These are phyloP conservation scores for Brachyptera putata DNA, from an alignment of 2,888 invertebrate genomes.

Conservation along the genomic window DNA sequence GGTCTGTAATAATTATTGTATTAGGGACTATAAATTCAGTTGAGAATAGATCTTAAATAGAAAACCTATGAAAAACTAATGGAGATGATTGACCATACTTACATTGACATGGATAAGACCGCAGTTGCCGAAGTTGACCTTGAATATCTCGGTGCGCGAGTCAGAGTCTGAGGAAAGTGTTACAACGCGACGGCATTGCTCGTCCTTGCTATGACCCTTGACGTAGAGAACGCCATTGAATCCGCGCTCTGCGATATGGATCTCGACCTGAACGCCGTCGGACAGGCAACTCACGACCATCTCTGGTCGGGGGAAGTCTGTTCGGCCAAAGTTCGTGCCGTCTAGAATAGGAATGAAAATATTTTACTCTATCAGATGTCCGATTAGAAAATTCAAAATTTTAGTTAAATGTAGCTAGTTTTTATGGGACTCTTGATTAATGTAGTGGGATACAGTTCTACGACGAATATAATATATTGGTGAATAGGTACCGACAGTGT, in stretches of 20 bases:
- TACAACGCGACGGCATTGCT: conserved; percentile 78
- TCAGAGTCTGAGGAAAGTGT: conserved; percentile 66
- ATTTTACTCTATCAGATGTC: too few relatives aligned
- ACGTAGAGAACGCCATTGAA: conserved; percentile 91
- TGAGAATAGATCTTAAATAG: too few relatives aligned
- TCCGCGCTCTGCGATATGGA: conserved; percentile 66
- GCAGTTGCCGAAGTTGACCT: conserved; percentile 86
- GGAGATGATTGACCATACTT: too few relatives aligned
- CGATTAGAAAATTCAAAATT: too few relatives aligned
- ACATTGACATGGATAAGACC: conserved; percentile 87
- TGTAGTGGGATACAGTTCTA: too few relatives aligned
- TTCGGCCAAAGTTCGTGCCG: conserved; percentile 55
- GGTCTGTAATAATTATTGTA: too few relatives aligned
- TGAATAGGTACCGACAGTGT: too few relatives aligned
- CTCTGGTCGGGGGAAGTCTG: conserved; percentile 80
- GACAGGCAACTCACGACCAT: conserved; percentile 86
- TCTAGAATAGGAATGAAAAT: conserved; percentile 37
- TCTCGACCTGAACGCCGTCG: conserved; percentile 84
- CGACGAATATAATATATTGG: too few relatives aligned
- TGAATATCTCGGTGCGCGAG: conserved; percentile 70
- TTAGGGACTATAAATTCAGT: too few relatives aligned
- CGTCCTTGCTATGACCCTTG: conserved; percentile 91
- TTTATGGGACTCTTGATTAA: too few relatives aligned
- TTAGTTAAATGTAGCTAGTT: too few relatives aligned
- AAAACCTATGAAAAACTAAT: too few relatives aligned